Base-by-base conservation (phyloP, 2,113 vertebrate species). In the Passer domesticus region DNA sequence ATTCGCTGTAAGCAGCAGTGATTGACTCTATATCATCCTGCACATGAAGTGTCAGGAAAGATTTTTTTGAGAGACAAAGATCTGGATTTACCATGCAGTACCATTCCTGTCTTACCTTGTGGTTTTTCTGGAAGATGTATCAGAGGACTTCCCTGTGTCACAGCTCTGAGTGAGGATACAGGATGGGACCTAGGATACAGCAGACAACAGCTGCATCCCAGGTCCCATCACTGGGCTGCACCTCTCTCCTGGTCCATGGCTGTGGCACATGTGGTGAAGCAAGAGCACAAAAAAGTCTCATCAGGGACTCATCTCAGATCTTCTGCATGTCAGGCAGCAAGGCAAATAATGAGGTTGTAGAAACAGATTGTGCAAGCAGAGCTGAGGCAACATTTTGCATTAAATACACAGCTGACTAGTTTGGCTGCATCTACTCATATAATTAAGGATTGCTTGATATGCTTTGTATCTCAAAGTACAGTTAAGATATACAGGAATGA, bases 371-470 rank as follows among this genome's bases (percentile, higher is more conserved):
- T 53, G 94, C 81, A 97, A 96, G 53, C 55, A 92, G 66, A 78
- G 81, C 46, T 78, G 84, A 93, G 78, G 86, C 39, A 90, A 64
- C 64, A 31, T 72, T 86, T 92, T 93, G 55, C 83, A 89, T 90
- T 92, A 92, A 95, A 94, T 80, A 85, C 72, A 83, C 44, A 92
- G 55, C 64, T 95, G 94, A 94, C 87, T 72, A 53, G 68, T 83
- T 94, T 83, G 41, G 53, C 74, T 85, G 46, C 68, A 73, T 52
- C 64, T 88, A 31, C 33, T 68, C 12, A 8, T 87, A n/a, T 90
- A 94, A 94, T 96, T 94, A 95, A 88, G 24, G 58, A 66, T 73
- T 69, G 25, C 73, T 92, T 96, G 78, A 91, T 94, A 90, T 72
- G 52, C 69, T 62, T 76, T 80, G 78, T 86, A 79, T 95, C 70